phyloP scores from a whole-genome alignment of 1,140 invertebrate species.

The Parapsyche elsis region DNA sequence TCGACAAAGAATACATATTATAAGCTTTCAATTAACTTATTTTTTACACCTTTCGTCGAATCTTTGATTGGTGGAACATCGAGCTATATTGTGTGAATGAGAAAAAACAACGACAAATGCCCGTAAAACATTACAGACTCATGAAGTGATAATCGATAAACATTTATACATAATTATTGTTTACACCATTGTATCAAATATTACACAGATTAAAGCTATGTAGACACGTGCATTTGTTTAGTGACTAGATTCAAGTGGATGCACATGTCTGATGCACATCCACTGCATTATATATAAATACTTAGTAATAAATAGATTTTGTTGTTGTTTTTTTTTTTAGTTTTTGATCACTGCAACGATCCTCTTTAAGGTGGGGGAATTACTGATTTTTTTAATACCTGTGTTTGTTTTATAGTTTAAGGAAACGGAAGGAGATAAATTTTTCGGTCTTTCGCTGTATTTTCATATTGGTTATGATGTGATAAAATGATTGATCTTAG shows the following conservation, averaged over 20 bases:
- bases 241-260: conserved; percentile 65
- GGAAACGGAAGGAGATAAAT: conserved; percentile 48
- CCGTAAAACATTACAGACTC: too few relatives aligned
- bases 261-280: neutral
- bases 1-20: too few relatives aligned
- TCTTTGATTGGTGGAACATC: too few relatives aligned
- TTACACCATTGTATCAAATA: conserved; percentile 51
- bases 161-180: conserved; percentile 23
- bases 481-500: conserved; percentile 23
- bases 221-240: conserved; percentile 66
- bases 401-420: conserved; percentile 16
- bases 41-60: too few relatives aligned
- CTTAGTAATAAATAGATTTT: conserved; percentile 15
- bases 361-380: conserved; percentile 59
- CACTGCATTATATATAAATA: conserved; percentile 10
- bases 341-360: conserved; percentile 68
- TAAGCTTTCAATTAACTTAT: too few relatives aligned
- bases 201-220: conserved; percentile 60
- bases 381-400: conserved; percentile 50
- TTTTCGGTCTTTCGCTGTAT: neutral
- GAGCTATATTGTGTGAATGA: too few relatives aligned
- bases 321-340: conserved; percentile 37
- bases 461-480: neutral
- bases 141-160: neutral
- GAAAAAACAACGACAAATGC: too few relatives aligned